These are phyloP conservation scores for Nyctereutes procyonoides DNA, from an alignment of 2,113 vertebrate genomes.

Conservation along the genomic window DNA sequence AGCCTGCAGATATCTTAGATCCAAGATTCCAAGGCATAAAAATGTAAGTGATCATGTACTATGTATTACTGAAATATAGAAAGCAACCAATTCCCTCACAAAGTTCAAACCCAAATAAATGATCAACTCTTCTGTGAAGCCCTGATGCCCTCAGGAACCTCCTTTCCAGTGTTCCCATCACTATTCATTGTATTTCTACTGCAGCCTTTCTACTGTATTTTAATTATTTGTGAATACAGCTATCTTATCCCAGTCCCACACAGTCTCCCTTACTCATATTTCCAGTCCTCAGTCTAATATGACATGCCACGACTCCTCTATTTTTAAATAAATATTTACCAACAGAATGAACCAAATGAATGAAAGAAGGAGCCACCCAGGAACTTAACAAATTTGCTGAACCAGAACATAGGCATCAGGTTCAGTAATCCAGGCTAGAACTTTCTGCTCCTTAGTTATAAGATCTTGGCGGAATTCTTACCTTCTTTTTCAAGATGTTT, in stretches of 20 bases:
- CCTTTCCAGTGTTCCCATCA: too few species aligned
- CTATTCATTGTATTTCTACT: background rate
- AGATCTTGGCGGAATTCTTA: background rate
- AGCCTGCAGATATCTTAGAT: background rate
- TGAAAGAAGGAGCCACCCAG: background rate
- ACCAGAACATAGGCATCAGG: background rate
- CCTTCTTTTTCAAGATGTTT: background rate
- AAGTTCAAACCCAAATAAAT: background rate
- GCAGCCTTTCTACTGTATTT: background rate
- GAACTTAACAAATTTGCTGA: background rate
- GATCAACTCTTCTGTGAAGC: background rate
- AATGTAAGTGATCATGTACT: background rate
- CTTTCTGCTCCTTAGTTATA: background rate
- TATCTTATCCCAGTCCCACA: background rate
- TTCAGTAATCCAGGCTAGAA: background rate
- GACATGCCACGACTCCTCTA: background rate
- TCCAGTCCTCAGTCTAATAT: background rate
- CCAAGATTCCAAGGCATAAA: background rate
- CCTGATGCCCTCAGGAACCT: background rate
- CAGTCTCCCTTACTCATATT: background rate
- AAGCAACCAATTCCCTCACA: background rate
- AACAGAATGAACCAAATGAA: background rate
- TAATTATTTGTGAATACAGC: background rate
- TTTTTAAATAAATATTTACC: constrained; percentile 3
- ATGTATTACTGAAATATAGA: background rate